Conservation (phyloP, 2,113 vertebrate genomes). For the Orthonyx spaldingii region DNA sequence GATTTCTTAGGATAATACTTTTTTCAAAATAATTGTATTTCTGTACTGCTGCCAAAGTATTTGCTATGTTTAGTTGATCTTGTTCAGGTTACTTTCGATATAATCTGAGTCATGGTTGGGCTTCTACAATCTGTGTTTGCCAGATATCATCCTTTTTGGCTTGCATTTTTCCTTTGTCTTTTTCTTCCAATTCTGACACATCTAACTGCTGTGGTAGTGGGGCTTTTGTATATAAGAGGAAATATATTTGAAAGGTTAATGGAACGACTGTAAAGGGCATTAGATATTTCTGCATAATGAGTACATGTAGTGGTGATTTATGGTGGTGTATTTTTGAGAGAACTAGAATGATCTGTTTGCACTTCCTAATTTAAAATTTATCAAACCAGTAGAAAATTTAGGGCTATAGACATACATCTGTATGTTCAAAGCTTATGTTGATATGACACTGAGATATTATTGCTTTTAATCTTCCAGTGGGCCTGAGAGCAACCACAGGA, state of each 20-base stretch:
- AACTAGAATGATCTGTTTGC: neutral
- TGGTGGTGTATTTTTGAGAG: neutral
- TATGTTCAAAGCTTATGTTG: neutral
- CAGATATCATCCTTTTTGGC: neutral
- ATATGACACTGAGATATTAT: neutral
- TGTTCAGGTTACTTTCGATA: accelerated
- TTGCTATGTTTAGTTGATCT: neutral
- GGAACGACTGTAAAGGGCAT: neutral
- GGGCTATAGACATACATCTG: neutral
- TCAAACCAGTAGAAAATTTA: neutral
- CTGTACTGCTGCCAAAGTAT: neutral
- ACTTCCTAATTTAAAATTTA: neutral
- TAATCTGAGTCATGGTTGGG: neutral
- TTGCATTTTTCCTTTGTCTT: neutral
- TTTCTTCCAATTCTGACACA: neutral
- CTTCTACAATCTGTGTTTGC: neutral
- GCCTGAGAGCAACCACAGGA: neutral
- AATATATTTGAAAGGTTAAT: neutral
- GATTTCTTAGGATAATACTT: neutral
- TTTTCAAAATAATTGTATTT: neutral
- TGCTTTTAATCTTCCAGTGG: neutral
- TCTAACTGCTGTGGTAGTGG: neutral
- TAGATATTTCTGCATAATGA: neutral
- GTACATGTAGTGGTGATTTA: neutral
- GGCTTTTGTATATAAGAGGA: neutral